Percentiles rank a stretch among this genome's conserved stretches.
phyloP scores from a whole-genome alignment of 2,888 invertebrate genomes.

The Calliopum simillimum region DNA sequence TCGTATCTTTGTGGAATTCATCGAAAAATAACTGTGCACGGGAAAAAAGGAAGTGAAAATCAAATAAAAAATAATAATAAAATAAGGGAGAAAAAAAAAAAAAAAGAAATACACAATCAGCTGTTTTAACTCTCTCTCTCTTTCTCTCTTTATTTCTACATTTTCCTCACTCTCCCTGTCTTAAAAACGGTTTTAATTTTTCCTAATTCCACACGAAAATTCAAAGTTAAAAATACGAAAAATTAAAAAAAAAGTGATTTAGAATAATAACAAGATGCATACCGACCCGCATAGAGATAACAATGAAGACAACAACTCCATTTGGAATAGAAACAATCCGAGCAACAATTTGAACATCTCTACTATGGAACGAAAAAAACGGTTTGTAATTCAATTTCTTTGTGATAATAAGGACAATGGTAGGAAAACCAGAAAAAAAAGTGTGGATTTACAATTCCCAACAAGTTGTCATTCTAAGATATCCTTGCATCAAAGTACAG shows the following conservation, averaged over 20 bases:
- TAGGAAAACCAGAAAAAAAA: not conserved
- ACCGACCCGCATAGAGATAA: constrained; percentile 10
- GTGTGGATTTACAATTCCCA: no score
- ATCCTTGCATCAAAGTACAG: no score
- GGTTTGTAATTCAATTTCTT: no score
- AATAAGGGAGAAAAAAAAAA: constrained; percentile 30
- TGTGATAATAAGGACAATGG: not conserved
- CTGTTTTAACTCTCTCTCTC: no score
- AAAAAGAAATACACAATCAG: constrained; percentile 13
- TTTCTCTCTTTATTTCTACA: no score
- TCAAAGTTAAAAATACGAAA: not conserved
- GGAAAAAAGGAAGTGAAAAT: constrained; percentile 26
- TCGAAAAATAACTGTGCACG: constrained; percentile 16
- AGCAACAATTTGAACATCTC: not conserved
- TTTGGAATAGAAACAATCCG: not conserved
- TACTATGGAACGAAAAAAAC: no score
- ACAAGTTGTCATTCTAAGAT: no score
- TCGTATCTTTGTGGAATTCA: constrained; percentile 18
- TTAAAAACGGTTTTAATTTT: no score
- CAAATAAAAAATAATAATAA: constrained; percentile 42
- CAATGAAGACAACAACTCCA: not conserved
- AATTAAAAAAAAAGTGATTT: not conserved
- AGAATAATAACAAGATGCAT: constrained; percentile 18
- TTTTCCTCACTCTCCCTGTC: no score
- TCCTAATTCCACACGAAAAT: not conserved